Percentiles rank a stretch among this genome's conserved stretches.
Evolutionary conservation across 2,888 invertebrate genomes (phyloP).

Genomic region (Cheilosia grossa): DNA sequence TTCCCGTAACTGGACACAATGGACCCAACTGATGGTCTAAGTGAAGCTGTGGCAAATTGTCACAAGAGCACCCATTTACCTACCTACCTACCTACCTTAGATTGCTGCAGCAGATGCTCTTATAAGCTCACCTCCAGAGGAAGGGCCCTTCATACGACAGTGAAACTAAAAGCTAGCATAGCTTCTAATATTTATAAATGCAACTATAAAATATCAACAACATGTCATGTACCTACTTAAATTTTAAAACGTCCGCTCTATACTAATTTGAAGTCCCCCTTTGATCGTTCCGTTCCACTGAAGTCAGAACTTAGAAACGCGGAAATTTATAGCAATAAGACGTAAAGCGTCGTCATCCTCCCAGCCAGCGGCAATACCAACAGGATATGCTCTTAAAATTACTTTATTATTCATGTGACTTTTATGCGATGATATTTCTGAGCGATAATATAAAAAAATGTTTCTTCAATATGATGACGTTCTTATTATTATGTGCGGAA

Average conservation of each 20-base stretch:
- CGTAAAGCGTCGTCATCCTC: constrained; percentile 14
- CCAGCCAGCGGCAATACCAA: not conserved
- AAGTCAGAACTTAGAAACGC: constrained; percentile 10
- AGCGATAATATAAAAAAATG: constrained; percentile 71
- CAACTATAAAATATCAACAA: not conserved
- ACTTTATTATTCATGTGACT: constrained; percentile 73
- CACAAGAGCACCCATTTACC: no score
- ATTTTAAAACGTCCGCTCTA: not conserved
- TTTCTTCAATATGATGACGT: constrained; percentile 72
- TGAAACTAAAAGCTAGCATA: not conserved
- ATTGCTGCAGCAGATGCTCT: no score
- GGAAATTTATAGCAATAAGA: constrained; percentile 47
- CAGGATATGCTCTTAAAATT: constrained; percentile 65
- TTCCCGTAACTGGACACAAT: no score
- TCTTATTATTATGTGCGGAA: constrained; percentile 73
- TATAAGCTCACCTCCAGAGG: not conserved
- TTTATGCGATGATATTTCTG: constrained; percentile 69
- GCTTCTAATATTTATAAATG: not conserved
- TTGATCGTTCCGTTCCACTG: constrained; percentile 6
- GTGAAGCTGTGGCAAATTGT: no score
- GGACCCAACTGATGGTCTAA: no score
- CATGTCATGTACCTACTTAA: not conserved
- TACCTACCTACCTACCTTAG: no score
- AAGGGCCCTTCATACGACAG: not conserved
- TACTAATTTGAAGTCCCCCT: not conserved